Conservation (phyloP, 2,797 vertebrate species). For the Cyprinodon diabolis region DNA sequence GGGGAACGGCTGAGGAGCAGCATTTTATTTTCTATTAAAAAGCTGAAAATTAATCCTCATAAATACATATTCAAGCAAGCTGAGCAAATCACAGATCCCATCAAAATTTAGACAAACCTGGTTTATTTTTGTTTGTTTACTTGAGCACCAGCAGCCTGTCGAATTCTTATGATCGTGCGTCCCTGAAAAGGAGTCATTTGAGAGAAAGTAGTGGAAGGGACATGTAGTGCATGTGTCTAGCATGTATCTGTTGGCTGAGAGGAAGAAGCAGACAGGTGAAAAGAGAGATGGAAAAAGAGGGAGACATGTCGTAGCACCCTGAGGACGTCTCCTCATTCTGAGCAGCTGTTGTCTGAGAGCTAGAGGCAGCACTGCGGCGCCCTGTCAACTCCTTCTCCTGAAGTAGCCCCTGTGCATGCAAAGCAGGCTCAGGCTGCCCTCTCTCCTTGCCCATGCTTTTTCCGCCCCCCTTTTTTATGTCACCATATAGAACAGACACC, state of each 20-base stretch:
- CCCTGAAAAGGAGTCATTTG: slow-evolving; percentile 9
- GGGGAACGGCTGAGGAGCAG: slow-evolving; percentile 8
- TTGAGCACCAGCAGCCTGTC: slow-evolving; percentile 36
- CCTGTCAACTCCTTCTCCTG: slow-evolving; percentile 76
- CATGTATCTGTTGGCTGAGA: slow-evolving; percentile 37
- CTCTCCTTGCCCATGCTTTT: slow-evolving; percentile 68
- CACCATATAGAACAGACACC: slow-evolving; percentile 43
- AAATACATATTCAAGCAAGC: slow-evolving; percentile 18
- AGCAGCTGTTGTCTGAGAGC: slow-evolving; percentile 84
- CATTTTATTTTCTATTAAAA: slow-evolving; percentile 27
- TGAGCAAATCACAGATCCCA: slow-evolving; percentile 37
- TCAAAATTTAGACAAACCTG: slow-evolving; percentile 34
- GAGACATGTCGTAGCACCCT: slow-evolving; percentile 74
- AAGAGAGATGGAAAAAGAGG: slow-evolving; percentile 61
- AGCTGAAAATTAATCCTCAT: slow-evolving; percentile 38
- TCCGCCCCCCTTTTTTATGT: slow-evolving; percentile 33
- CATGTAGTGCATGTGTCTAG: slow-evolving; percentile 40
- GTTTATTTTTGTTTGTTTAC: slow-evolving; percentile 44
- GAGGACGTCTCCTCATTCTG: slow-evolving; percentile 73
- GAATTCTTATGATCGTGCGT: slow-evolving; percentile 35
- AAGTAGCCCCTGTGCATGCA: slow-evolving; percentile 74
- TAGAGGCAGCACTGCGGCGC: slow-evolving; percentile 78
- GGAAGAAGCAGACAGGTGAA: slow-evolving; percentile 68
- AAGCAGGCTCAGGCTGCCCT: slow-evolving; percentile 71
- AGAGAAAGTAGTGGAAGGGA: slow-evolving; percentile 17